Percentiles rank a stretch among this genome's conserved stretches.
Evolutionary conservation across 2,113 vertebrate genomes (phyloP).

Genomic region (Plecotus auritus): DNA sequence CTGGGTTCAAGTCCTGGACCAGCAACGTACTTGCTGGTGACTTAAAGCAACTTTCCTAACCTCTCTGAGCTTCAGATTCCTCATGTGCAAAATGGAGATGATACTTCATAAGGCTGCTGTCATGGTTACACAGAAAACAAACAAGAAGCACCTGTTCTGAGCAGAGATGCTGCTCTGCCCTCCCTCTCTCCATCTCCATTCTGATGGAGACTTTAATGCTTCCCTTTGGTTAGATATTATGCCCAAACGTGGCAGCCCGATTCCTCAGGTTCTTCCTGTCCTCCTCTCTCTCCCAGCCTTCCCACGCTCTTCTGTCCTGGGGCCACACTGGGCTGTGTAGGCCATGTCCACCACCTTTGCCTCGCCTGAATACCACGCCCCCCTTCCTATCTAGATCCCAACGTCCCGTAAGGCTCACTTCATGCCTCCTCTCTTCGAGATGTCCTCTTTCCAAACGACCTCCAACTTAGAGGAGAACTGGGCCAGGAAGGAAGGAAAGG

Average conservation of each 20-base stretch:
- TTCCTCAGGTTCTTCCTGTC: not conserved
- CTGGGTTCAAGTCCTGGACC: not conserved
- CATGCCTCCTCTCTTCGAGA: not conserved
- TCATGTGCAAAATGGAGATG: not conserved
- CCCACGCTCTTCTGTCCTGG: not conserved
- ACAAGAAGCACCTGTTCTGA: not conserved
- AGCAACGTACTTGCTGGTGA: not conserved
- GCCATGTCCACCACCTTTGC: not conserved
- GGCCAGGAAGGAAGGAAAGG: not conserved
- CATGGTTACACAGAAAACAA: not conserved
- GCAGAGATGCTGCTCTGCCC: not conserved
- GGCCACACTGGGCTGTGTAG: not conserved
- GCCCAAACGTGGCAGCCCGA: not conserved
- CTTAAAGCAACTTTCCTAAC: not conserved
- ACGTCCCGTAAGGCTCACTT: not conserved
- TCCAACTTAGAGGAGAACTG: not conserved
- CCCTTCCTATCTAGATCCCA: not conserved
- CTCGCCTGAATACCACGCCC: not conserved
- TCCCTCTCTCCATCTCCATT: not conserved
- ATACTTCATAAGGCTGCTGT: not conserved
- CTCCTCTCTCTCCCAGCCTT: not conserved
- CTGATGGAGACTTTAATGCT: not conserved
- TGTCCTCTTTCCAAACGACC: not conserved
- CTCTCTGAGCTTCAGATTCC: not conserved
- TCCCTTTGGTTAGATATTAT: not conserved